Base-by-base conservation (phyloP, 92 coral and sea anemone genomes). In the Micromussa lordhowensis region DNA sequence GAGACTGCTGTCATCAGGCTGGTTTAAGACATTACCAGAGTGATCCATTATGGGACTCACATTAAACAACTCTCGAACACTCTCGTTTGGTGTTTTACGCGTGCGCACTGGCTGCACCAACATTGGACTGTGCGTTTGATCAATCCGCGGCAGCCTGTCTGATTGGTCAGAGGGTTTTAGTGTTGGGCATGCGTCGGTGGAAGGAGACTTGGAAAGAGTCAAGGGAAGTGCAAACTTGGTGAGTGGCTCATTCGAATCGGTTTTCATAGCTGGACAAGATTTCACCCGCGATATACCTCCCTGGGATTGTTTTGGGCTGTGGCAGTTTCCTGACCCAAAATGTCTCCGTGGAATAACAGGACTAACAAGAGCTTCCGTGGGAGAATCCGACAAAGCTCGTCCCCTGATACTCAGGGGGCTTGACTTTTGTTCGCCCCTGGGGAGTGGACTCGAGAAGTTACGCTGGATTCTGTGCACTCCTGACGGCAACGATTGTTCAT, bases 1-100 rank as follows among this genome's bases (percentile, higher is more conserved):
- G 11, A 5, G 17, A 0, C 40, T 26, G 66, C 12, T 77, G 29
- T 76, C 64, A 58, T 77, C 31, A 26, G 66, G 34, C 15, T 29
- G 6, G 53, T 38, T 44, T 36, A 15, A 31, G 24, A 49, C 1
- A 32, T 77, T 79, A 63, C 64, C 83, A 55, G 89, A 86, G 22
- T 86, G 83, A 30, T 73, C 89, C 89, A 86, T 61, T 6, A 87
- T 84, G 35, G 90, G 90, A 80, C 90, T 87, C 70, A 87, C 74
- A n/a, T 87, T 87, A 59, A 87, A 87, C 86, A 80, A 29, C 71
- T 81, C 90, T 12, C 85, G 78, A 72, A 80, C 58, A 54, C 79
- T 12, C 78, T 87, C 80, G 24, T 29, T 63, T 22, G 89, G 68
- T 78, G 89, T 77, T 86, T 78, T 63, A 66, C 70, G 83, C 44